A percentile compares a stretch with the other conserved stretches of the same genome.
Conservation (phyloP, 2,113 vertebrate species). For the Thymallus thymallus region DNA sequence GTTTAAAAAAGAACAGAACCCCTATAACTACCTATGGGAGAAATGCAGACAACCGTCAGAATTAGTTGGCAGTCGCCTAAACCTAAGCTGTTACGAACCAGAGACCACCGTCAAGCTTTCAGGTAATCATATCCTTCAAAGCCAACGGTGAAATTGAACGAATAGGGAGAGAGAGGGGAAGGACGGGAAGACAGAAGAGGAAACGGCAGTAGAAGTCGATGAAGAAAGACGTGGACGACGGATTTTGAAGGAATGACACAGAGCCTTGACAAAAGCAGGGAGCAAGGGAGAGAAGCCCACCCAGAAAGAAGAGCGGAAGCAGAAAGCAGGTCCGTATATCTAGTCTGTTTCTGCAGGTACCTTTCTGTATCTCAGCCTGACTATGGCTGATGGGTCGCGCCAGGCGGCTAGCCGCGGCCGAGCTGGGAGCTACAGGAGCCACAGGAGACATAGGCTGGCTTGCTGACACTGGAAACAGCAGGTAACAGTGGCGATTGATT, state of each 20-base stretch:
- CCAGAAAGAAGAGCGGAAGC: background rate
- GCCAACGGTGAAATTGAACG: background rate
- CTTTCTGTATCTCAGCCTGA: constrained; percentile 85
- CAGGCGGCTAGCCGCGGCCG: constrained; percentile 85
- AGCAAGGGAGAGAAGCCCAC: background rate
- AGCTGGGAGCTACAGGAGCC: constrained; percentile 83
- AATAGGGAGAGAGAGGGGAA: constrained; percentile 10
- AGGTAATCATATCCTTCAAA: background rate
- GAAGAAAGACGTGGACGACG: background rate
- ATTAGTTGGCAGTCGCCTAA: background rate
- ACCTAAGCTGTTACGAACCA: background rate
- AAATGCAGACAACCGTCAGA: background rate
- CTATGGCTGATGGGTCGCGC: constrained; percentile 84
- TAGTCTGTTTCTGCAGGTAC: constrained; percentile 70
- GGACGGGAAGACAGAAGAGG: background rate
- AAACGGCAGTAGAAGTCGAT: background rate
- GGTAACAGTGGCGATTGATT: constrained; percentile 41
- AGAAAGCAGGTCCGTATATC: constrained; percentile 16
- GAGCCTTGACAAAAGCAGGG: background rate
- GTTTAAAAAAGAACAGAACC: background rate
- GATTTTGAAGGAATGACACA: background rate
- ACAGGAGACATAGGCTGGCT: constrained; percentile 79
- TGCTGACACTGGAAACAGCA: constrained; percentile 83
- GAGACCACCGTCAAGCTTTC: background rate
- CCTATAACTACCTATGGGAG: background rate